Percentiles rank a stretch among this genome's conserved stretches.
These are phyloP conservation scores for Cryptus armator DNA, from an alignment of 2,888 invertebrate species.

Conservation along the genomic window DNA sequence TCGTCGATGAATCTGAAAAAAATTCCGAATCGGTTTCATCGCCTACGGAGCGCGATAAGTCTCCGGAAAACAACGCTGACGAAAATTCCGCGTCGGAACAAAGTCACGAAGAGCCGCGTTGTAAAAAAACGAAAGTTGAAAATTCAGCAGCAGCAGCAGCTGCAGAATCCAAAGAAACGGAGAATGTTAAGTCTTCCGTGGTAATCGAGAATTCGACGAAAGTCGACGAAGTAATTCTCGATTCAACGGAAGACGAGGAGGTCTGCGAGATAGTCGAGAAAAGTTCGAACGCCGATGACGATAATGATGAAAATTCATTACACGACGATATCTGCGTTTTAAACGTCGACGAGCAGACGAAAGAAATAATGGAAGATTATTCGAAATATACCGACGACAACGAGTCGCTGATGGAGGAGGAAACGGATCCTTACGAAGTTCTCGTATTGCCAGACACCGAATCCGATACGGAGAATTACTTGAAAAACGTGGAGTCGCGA, in stretches of 20 bases:
- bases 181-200: constrained; percentile 18
- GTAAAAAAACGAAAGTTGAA: constrained; percentile 8
- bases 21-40: background rate
- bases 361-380: constrained; percentile 52
- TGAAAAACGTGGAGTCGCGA: constrained; percentile 87
- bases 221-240: constrained; percentile 75
- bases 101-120: background rate
- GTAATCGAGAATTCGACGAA: constrained; percentile 47
- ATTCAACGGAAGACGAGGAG: constrained; percentile 80
- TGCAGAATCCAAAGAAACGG: constrained; percentile 57
- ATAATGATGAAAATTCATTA: constrained; percentile 74
- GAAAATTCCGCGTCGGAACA: background rate
- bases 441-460: constrained; percentile 89
- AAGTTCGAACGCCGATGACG: constrained; percentile 64
- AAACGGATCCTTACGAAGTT: constrained; percentile 82
- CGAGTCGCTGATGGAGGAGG: constrained; percentile 72
- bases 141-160: constrained; percentile 30
- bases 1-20: background rate
- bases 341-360: constrained; percentile 28
- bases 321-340: constrained; percentile 73
- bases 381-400: constrained; percentile 35
- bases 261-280: constrained; percentile 74
- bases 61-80: background rate
- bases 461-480: constrained; percentile 88
- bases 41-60: background rate